These are phyloP conservation scores for Mus pahari DNA, from an alignment of 2,113 vertebrate species.

Conservation along the genomic window DNA sequence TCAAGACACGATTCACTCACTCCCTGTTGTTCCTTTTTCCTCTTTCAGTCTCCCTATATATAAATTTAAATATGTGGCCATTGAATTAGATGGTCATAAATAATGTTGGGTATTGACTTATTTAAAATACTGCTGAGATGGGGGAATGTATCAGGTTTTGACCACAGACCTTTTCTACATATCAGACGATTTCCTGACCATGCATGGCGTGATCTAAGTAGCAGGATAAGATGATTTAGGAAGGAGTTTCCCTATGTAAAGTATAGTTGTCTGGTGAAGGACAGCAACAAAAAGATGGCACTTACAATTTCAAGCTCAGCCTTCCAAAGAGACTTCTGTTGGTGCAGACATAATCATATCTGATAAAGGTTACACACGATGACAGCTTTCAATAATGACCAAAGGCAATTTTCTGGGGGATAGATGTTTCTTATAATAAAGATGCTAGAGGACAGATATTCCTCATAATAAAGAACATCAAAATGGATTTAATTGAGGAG, in stretches of 20 bases:
- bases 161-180: background rate
- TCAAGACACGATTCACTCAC: background rate
- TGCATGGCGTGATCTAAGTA: background rate
- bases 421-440: background rate
- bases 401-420: background rate
- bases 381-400: constrained; percentile 11
- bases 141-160: background rate
- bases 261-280: background rate
- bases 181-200: background rate
- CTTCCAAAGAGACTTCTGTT: background rate
- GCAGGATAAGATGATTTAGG: background rate
- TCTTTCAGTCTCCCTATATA: background rate
- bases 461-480: background rate
- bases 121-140: background rate
- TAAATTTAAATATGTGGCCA: background rate
- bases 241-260: background rate
- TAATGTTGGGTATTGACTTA: background rate
- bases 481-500: background rate
- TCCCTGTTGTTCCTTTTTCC: background rate
- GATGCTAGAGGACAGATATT: background rate
- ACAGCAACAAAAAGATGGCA: background rate
- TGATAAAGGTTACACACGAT: background rate
- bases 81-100: background rate
- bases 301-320: background rate
- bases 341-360: background rate